Percentiles rank a stretch among this genome's conserved stretches.
Evolutionary conservation across 2,113 vertebrate species (phyloP).

Genomic region (Sebastes fasciatus): DNA sequence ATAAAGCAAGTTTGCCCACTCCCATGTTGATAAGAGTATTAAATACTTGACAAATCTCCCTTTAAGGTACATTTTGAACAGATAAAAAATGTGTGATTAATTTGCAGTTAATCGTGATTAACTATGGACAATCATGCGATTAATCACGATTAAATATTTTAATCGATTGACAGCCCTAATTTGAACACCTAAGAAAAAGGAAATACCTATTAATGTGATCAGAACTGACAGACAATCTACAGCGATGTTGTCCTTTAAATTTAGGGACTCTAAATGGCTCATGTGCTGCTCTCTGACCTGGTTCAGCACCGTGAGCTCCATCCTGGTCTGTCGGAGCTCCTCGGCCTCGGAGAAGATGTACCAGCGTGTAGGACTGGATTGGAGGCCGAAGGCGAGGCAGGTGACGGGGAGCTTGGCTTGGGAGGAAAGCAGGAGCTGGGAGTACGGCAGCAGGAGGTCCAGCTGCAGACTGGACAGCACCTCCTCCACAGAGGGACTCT

Average conservation of each 20-base stretch:
- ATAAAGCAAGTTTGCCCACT: too few species aligned
- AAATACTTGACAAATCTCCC: too few species aligned
- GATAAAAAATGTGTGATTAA: too few species aligned
- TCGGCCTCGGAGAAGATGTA: conserved; percentile 88
- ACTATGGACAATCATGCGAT: too few species aligned
- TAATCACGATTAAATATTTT: too few species aligned
- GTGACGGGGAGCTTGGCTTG: conserved; percentile 82
- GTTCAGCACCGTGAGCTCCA: conserved; percentile 78
- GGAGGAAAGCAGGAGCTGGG: conserved; percentile 79
- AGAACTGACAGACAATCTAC: not conserved
- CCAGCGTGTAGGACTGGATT: conserved; percentile 77
- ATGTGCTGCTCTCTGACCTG: conserved; percentile 39
- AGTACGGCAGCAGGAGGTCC: conserved; percentile 83
- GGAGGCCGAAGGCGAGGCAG: conserved; percentile 87
- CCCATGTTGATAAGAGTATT: too few species aligned
- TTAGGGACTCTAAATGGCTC: not conserved
- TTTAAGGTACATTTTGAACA: too few species aligned
- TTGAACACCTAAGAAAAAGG: not conserved
- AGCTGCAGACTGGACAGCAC: conserved; percentile 85
- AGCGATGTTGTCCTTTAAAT: not conserved
- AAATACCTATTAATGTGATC: not conserved
- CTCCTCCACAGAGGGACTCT: conserved; percentile 72
- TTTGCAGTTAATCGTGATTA: too few species aligned
- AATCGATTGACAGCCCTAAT: too few species aligned
- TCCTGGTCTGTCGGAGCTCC: conserved; percentile 86